These are phyloP conservation scores for Poecilus cupreus DNA, from an alignment of 2,888 invertebrate genomes.

Conservation along the genomic window DNA sequence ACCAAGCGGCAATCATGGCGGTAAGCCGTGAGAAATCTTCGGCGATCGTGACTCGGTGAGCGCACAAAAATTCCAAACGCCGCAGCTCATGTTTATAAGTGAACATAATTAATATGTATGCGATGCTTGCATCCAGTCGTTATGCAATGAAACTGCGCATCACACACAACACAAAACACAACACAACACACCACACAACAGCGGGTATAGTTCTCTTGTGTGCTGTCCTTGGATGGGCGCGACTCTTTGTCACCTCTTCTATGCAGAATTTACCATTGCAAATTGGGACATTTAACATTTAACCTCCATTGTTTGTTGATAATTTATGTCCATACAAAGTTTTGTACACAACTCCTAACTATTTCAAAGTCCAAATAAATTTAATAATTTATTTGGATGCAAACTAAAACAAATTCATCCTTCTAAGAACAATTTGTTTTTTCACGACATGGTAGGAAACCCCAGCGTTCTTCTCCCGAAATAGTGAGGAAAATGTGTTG, in stretches of 20 bases:
- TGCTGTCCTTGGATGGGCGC: neutral
- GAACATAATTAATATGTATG: slow-evolving; percentile 50
- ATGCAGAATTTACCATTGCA: neutral
- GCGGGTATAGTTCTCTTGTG: neutral
- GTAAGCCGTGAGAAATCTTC: slow-evolving; percentile 49
- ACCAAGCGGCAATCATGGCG: slow-evolving; percentile 1
- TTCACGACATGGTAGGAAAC: no score
- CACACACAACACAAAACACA: neutral
- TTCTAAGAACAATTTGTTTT: no score
- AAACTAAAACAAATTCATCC: no score
- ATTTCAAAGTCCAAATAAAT: no score
- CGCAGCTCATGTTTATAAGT: slow-evolving; percentile 35
- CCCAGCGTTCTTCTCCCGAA: no score
- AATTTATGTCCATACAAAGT: no score
- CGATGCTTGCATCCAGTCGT: neutral
- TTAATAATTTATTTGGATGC: no score
- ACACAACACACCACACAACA: neutral
- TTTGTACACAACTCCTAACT: no score
- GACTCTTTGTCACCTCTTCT: neutral
- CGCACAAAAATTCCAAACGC: slow-evolving; percentile 49
- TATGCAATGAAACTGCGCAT: slow-evolving; percentile 52
- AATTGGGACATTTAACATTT: neutral
- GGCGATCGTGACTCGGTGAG: slow-evolving; percentile 39
- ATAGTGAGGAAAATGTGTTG: no score
- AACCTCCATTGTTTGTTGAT: no score